Evolutionary conservation across 2,113 vertebrate species (phyloP).

Genomic region (Macroglossus sobrinus): DNA sequence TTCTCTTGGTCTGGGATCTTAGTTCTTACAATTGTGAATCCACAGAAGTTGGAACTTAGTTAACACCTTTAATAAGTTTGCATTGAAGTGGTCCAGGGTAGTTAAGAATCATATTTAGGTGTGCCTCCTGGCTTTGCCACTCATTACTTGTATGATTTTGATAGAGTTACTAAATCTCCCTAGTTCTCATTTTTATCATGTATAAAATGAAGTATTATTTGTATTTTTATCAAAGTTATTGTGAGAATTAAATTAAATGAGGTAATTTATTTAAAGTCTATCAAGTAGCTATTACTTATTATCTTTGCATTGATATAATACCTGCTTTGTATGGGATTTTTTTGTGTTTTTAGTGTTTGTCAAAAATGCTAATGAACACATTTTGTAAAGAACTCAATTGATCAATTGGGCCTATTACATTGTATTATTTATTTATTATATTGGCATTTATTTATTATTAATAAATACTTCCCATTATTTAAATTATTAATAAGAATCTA

Average conservation of each 20-base stretch:
- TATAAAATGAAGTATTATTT: constrained; percentile 26
- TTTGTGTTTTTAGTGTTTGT: not conserved
- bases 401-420: not conserved
- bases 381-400: not conserved
- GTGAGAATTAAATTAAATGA: not conserved
- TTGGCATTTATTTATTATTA: constrained; percentile 11
- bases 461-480: not conserved
- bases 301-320: not conserved
- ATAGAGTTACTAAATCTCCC: not conserved
- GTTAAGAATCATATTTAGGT: not conserved
- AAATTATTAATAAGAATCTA: constrained; percentile 25
- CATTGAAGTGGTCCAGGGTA: not conserved
- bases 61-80: not conserved
- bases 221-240: not conserved
- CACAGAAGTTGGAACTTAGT: not conserved
- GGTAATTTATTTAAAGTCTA: not conserved
- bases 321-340: not conserved
- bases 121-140: not conserved
- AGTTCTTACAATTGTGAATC: not conserved
- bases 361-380: not conserved
- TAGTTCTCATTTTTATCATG: not conserved
- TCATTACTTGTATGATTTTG: not conserved
- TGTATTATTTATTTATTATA: not conserved
- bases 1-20: not conserved
- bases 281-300: not conserved